Evolutionary conservation across 2,113 vertebrate genomes (phyloP), one percentile per base, ranked within the genome.

Genomic region (Trichechus manatus): DNA sequence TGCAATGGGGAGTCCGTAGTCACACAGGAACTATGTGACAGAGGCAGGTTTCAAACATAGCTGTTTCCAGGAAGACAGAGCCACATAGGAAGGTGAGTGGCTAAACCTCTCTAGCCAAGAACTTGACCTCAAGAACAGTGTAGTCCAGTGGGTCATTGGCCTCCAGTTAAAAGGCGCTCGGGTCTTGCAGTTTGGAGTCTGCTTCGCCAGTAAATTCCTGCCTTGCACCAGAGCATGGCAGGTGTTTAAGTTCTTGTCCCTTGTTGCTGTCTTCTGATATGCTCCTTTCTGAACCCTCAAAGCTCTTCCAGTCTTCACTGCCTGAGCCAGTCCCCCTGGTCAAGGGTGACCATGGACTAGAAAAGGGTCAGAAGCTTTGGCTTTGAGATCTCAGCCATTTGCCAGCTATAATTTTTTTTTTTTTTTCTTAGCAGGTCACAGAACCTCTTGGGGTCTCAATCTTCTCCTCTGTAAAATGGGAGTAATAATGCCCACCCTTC

Each of bases 311-410:
- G 42, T 6, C n/a, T 50, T 70, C 8, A 14, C 2, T 36, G 27
- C 15, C 39, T 87, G 56, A 33, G 27, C 9, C 0, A 4, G 27
- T 47, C 6, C 31, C 31, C 20, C 85, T 14, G 6, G 14, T 63
- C 33, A 87, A 61, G 31, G 7, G 1, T 87, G 70, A 59, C 11
- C 36, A 29, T 63, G 29, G 44, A 39, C 5, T 25, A 81, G 59
- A 87, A 44, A 56, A 89, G 47, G 19, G 63, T 44, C 20, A 75
- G 59, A 64, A 94, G 25, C 10, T 61, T 80, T 91, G 87, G n/a
- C 82, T 82, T 61, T 79, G 56, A 56, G 70, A 77, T 79, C 53
- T 78, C 50, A 74, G 47, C 20, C 4, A 3, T 79, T 77, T 68
- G 5, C n/a, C 93, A 4, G 2, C 36, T 39, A 20, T 29, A 47